A percentile compares a stretch with the other conserved stretches of the same genome.
phyloP scores from a whole-genome alignment of 2,113 vertebrate species.

The Festucalex cinctus region DNA sequence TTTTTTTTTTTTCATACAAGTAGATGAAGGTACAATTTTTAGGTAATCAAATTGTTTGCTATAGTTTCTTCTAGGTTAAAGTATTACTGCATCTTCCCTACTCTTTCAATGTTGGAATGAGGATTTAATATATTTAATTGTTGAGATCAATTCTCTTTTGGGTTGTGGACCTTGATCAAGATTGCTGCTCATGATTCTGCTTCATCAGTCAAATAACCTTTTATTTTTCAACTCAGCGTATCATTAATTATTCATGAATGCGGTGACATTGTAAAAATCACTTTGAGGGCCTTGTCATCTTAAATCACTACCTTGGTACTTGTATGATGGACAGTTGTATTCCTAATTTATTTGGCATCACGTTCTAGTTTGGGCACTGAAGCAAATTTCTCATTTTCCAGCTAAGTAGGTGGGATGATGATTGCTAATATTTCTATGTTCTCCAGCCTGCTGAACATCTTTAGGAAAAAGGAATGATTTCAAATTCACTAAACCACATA shows the following conservation, averaged over 20 bases:
- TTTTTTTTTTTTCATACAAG: neutral
- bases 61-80: neutral
- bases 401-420: neutral
- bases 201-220: neutral
- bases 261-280: neutral
- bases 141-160: neutral
- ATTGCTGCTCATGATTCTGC: neutral
- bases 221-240: neutral
- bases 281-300: neutral
- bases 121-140: neutral
- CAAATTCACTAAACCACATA: neutral
- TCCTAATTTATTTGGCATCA: neutral
- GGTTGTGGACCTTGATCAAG: neutral
- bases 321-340: neutral
- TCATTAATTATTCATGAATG: slow-evolving; percentile 1
- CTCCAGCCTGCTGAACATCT: no score
- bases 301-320: neutral
- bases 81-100: neutral
- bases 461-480: neutral
- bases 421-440: neutral
- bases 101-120: neutral
- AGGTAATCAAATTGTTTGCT: neutral
- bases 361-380: neutral
- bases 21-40: neutral
- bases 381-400: neutral